Evolutionary conservation across 2,797 vertebrate genomes (phyloP), one percentile per base, ranked within the genome.

Genomic region (Calcarius lapponicus): DNA sequence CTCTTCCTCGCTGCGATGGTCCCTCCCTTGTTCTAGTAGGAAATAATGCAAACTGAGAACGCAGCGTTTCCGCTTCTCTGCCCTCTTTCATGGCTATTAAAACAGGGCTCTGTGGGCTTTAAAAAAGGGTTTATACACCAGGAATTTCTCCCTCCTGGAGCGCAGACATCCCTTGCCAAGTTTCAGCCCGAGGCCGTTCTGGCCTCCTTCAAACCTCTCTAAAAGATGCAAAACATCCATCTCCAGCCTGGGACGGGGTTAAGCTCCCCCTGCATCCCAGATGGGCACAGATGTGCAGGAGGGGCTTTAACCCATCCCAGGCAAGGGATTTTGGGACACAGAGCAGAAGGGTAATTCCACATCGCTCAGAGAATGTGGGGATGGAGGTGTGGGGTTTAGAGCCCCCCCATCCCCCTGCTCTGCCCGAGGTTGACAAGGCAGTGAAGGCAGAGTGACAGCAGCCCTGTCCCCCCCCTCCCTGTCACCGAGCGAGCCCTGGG

Each of bases 71-170:
- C 34, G 26, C 85, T 92, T 51, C 64, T 93, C 89, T 89, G 84
- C 91, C 29, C 29, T 85, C 91, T 84, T 91, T 91, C 75, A 47
- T 16, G 57, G 53, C 74, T 18, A 5, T 32, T 36, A 71, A 90
- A 92, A 72, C 17, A 8, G 20, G 24, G 65, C 80, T 81, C 71
- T 58, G 71, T 28, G 53, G 69, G 43, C 76, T 93, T 58, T 15
- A 29, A 67, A 67, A 75, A 83, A 43, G 36, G 60, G 12, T 43
- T 81, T 80, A 34, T 70, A 75, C 76, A 53, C 75, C 15, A 85
- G 32, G 60, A 82, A 89, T 87, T 64, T 34, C 31, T 89, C 67
- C 83, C 84, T 76, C 43, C 91, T 85, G 86, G 75, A 80, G 89
- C 0, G 56, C 47, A 43, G 82, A 21, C 0, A 3, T 36, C 51